Evolutionary conservation across 2,113 vertebrate species (phyloP).

Genomic region (Calyptomena viridis): DNA sequence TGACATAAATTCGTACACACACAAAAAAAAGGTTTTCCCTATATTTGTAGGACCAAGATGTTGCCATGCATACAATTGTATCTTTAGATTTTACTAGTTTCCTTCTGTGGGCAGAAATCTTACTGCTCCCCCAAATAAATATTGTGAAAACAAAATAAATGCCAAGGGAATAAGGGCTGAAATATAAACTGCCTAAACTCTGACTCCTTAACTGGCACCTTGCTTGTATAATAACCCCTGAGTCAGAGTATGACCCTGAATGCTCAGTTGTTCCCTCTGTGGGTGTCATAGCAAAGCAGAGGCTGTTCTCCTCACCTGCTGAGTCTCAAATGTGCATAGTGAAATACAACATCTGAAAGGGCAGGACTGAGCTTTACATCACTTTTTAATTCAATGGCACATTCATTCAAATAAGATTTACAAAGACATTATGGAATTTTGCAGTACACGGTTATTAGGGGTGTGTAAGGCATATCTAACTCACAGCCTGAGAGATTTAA

Average conservation of each 20-base stretch:
- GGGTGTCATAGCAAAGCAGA: neutral
- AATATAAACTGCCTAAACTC: neutral
- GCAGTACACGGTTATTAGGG: neutral
- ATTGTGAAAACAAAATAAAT: neutral
- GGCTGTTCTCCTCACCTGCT: neutral
- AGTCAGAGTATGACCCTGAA: neutral
- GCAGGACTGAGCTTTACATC: constrained; percentile 4
- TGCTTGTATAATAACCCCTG: neutral
- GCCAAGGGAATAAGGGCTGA: neutral
- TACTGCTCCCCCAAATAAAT: neutral
- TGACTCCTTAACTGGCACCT: neutral
- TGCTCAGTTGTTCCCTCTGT: neutral
- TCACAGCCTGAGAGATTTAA: neutral
- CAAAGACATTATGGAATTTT: constrained; percentile 34
- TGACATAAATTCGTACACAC: neutral
- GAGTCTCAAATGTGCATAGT: neutral
- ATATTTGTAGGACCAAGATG: neutral
- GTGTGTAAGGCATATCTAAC: constrained; percentile 23
- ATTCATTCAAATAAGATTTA: constrained; percentile 25
- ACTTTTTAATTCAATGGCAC: constrained; percentile 21
- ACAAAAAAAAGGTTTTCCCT: neutral
- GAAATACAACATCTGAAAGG: neutral
- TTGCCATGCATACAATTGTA: neutral
- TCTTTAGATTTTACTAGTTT: neutral
- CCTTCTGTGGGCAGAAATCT: neutral